These are phyloP conservation scores for Bathynomus jamesi DNA, from an alignment of 1,140 invertebrate genomes.

Conservation along the genomic window DNA sequence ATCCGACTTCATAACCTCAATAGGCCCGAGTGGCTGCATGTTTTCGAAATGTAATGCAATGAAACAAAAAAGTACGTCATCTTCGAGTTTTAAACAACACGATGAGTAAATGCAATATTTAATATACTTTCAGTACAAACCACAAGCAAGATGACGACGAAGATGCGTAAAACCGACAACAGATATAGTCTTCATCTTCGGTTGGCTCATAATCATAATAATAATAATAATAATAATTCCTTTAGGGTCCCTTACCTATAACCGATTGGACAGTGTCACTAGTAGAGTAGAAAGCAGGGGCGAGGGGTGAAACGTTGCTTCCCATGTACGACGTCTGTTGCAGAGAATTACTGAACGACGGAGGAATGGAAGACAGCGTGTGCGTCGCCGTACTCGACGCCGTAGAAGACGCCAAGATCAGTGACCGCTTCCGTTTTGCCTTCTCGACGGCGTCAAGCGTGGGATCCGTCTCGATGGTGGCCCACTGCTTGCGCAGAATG, in stretches of 20 bases:
- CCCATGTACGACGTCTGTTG: constrained; percentile 44
- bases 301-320: constrained; percentile 50
- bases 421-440: constrained; percentile 60
- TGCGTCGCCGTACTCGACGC: constrained; percentile 21
- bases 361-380: constrained; percentile 26
- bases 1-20: too few species aligned
- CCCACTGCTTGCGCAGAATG: constrained; percentile 56
- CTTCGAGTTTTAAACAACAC: too few species aligned
- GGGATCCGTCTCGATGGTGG: constrained; percentile 61
- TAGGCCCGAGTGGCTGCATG: too few species aligned
- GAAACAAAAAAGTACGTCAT: too few species aligned
- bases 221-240: too few species aligned
- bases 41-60: too few species aligned
- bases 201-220: too few species aligned
- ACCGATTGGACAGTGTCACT: constrained; percentile 67
- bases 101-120: too few species aligned
- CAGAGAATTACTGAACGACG: constrained; percentile 40
- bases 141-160: too few species aligned
- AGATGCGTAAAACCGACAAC: too few species aligned
- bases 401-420: constrained; percentile 53
- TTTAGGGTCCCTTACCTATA: constrained; percentile 63
- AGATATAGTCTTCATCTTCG: too few species aligned
- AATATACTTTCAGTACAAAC: too few species aligned
- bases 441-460: constrained; percentile 58
- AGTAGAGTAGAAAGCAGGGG: constrained; percentile 53